Base-by-base conservation (phyloP, 2,113 vertebrate species). In the Nannobrachium achirus region DNA sequence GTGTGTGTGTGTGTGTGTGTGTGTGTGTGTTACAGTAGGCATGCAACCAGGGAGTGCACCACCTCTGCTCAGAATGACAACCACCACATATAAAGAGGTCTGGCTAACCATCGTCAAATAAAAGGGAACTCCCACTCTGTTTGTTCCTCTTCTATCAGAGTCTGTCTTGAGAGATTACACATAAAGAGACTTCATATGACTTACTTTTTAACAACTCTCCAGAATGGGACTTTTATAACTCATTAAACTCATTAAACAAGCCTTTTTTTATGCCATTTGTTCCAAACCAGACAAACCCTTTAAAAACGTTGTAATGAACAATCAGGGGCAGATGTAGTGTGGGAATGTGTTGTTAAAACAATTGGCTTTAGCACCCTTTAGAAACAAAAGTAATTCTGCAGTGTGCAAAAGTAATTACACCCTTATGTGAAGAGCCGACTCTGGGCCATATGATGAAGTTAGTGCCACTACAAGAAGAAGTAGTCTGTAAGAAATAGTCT, bases 381-480 rank as follows among this genome's bases (percentile, higher is more conserved):
- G 18, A 50, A 46, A 50, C 1, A 51, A 46, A 69, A 61, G 1
- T 16, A 8, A 25, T 19, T 63, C n/a, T 52, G 13, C 10, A 13
- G 8, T 56, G 10, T 53, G 50, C 6, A 39, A 59, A 51, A 56
- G 56, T 4, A 65, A 33, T 72, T 51, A 69, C 69, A 75, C 33
- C 52, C 16, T 57, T 6, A 66, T 56, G 33, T n/a, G 25, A 13
- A 39, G 55, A 39, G 38, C 7, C 1, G 10, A 18, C 33, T 40
- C 6, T 8, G 25, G 56, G 62, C 50, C 57, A 45, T 18, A 7
- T 55, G 51, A 40, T 16, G 14, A 5, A 13, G n/a, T 33, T 33
- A 5, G 38, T 33, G 41, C 9, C 20, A 7, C 18, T 19, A 7
- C 53, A 13, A 44, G 40, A 15, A 45, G 38, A 41, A 57, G 8